Evolutionary conservation across 2,113 vertebrate genomes (phyloP).

Genomic region (Harpagus bidentatus): DNA sequence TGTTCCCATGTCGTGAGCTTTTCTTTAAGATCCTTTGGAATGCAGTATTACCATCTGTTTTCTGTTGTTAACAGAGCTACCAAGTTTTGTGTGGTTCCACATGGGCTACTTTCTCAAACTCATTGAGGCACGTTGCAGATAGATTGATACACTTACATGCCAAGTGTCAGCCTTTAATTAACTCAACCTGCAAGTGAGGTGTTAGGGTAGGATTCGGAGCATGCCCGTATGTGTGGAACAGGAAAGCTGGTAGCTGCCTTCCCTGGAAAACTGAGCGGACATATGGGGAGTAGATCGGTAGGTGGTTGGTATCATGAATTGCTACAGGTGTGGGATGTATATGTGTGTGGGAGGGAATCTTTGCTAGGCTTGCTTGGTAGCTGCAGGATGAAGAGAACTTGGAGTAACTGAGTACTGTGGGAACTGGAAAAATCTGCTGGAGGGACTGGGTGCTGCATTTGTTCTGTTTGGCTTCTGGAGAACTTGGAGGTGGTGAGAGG

Average conservation of each 20-base stretch:
- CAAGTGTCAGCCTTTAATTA: conserved; percentile 6
- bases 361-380: not conserved
- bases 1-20: not conserved
- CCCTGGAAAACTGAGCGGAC: conserved; percentile 8
- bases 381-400: conserved; percentile 9
- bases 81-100: not conserved
- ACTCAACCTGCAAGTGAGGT: not conserved
- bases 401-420: not conserved
- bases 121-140: not conserved
- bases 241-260: not conserved
- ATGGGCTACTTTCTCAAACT: not conserved
- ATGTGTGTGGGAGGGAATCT: not conserved
- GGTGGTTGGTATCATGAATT: conserved; percentile 13
- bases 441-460: not conserved
- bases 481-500: not conserved
- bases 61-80: not conserved
- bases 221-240: not conserved
- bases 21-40: conserved; percentile 11
- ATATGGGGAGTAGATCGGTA: conserved; percentile 25
- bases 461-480: not conserved
- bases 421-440: not conserved
- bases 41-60: not conserved
- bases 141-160: not conserved
- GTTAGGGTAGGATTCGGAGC: not conserved
- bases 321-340: conserved; percentile 40